Conservation (phyloP, 2,113 vertebrate genomes). For the Gorsachius goisagi region DNA sequence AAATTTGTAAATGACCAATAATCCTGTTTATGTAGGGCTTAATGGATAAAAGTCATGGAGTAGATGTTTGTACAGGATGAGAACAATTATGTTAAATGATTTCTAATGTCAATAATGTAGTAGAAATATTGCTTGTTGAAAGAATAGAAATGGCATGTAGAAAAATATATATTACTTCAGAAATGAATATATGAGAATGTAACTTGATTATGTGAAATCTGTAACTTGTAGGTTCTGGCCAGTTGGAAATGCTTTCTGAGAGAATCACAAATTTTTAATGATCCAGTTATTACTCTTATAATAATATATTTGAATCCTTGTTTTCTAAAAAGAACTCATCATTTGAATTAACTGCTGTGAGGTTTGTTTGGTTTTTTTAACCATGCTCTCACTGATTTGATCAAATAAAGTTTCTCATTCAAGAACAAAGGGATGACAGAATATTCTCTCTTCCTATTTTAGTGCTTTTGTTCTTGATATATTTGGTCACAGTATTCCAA, state of each 20-base stretch:
- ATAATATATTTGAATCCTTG: neutral
- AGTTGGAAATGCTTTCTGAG: neutral
- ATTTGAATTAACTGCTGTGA: neutral
- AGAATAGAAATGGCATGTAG: neutral
- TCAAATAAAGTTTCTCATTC: neutral
- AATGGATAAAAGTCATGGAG: constrained; percentile 14
- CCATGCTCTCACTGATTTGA: neutral
- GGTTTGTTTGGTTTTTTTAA: neutral
- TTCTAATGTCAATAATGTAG: neutral
- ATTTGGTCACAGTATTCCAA: neutral
- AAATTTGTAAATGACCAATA: constrained; percentile 34
- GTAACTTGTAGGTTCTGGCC: neutral
- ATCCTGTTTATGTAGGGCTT: constrained; percentile 1
- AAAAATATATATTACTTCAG: neutral
- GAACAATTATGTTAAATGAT: neutral
- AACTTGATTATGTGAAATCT: neutral
- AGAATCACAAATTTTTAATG: neutral
- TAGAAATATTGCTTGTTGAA: constrained; percentile 17
- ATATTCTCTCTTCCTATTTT: neutral
- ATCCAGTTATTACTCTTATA: neutral
- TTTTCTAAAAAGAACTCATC: neutral
- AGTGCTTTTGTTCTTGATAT: neutral
- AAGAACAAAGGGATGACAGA: neutral
- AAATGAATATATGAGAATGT: neutral
- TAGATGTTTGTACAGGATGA: constrained; percentile 9